Conservation (phyloP, 2,113 vertebrate species). For the Psephotus haematonotus region DNA sequence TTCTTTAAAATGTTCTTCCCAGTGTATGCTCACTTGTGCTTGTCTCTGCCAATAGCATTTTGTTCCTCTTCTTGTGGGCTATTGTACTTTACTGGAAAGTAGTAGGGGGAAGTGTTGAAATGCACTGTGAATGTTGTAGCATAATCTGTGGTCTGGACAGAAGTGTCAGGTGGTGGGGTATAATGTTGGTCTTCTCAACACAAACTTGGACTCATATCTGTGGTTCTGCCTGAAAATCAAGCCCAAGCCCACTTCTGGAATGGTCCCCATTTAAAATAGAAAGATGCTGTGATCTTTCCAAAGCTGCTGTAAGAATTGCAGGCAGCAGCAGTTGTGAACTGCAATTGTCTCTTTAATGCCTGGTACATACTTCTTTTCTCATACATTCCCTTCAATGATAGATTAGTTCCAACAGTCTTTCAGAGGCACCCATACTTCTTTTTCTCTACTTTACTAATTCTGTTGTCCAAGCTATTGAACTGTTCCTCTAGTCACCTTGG, state of each 20-base stretch:
- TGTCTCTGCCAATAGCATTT: neutral
- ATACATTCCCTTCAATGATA: neutral
- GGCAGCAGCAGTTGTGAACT: neutral
- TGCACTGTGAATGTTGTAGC: neutral
- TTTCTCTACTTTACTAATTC: neutral
- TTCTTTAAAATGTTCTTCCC: neutral
- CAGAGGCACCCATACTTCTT: neutral
- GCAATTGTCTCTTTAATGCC: neutral
- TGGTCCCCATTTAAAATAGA: neutral
- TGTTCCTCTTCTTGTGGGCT: neutral
- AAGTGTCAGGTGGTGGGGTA: neutral
- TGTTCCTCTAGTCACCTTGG: neutral
- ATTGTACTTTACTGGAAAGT: neutral
- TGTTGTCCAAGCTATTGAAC: neutral
- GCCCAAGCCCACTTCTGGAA: neutral
- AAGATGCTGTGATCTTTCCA: neutral
- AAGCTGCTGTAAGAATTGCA: rapidly evolving
- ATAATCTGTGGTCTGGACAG: neutral
- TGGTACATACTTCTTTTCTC: neutral
- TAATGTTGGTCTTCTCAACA: neutral
- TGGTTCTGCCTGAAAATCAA: neutral
- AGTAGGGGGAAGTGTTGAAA: neutral
- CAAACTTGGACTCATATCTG: neutral
- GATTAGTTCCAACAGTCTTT: neutral
- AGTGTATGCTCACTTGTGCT: rapidly evolving